A percentile compares a stretch with the other conserved stretches of the same genome.
phyloP scores from a whole-genome alignment of 2,888 invertebrate species.

The Galeopsomyia nigrocyanea region DNA sequence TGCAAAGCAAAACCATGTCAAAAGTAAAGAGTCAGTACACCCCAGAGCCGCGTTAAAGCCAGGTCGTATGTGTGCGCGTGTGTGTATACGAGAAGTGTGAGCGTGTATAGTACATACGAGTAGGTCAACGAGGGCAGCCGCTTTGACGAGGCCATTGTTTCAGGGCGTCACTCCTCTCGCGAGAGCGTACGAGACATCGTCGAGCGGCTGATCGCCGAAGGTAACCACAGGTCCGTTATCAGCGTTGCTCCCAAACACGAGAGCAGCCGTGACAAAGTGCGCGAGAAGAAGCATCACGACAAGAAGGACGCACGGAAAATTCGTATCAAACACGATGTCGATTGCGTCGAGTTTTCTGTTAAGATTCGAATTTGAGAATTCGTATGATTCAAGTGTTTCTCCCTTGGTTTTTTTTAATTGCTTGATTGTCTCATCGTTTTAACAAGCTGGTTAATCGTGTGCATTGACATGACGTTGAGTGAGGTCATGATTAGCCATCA shows the following conservation, averaged over 20 bases:
- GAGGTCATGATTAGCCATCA: no score
- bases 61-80: no score
- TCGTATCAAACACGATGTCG: slow-evolving; percentile 22
- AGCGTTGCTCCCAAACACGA: no score
- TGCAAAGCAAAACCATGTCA: not conserved
- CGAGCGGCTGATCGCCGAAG: slow-evolving; percentile 14
- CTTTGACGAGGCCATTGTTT: slow-evolving; percentile 3
- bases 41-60: not conserved
- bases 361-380: slow-evolving; percentile 39
- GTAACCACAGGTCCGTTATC: not conserved
- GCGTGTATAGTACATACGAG: not conserved
- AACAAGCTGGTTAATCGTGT: no score
- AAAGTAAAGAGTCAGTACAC: slow-evolving; percentile 3
- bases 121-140: slow-evolving; percentile 1
- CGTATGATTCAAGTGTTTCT: no score
- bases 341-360: slow-evolving; percentile 42
- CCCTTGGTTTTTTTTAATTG: no score
- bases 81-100: no score
- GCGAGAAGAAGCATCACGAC: no score
- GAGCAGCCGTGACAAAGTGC: not conserved
- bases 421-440: no score
- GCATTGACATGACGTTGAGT: no score
- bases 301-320: slow-evolving; percentile 15
- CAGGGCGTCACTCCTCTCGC: slow-evolving; percentile 4
- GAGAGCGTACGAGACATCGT: slow-evolving; percentile 17